These are phyloP conservation scores for Pandion haliaetus DNA, from an alignment of 2,113 vertebrate species.

Conservation along the genomic window DNA sequence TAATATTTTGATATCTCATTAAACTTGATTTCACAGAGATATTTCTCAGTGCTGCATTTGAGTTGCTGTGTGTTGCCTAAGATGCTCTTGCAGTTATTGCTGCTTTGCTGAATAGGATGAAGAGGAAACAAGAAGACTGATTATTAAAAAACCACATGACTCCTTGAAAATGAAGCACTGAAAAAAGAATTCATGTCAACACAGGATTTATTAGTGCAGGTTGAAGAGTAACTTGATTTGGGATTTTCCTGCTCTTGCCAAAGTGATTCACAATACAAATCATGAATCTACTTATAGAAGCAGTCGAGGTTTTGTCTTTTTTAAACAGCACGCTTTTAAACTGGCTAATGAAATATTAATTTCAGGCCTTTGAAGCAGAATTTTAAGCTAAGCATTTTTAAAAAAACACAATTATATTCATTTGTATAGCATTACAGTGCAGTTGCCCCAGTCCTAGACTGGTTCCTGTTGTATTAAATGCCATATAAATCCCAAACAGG, in stretches of 20 bases:
- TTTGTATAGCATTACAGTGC: background rate
- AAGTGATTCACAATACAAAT: conserved; percentile 30
- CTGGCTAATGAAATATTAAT: background rate
- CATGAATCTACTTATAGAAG: background rate
- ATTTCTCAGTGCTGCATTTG: background rate
- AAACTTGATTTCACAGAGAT: conserved; percentile 65
- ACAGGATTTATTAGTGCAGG: conserved; percentile 51
- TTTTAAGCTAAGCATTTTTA: background rate
- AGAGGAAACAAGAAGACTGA: background rate
- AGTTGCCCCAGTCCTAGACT: background rate
- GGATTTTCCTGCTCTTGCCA: conserved; percentile 31
- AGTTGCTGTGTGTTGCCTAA: background rate
- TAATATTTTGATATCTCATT: conserved; percentile 76
- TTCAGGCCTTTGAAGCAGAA: background rate
- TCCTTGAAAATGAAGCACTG: conserved; percentile 50
- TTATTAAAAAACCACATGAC: conserved; percentile 37
- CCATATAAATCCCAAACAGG: background rate
- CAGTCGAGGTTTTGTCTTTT: background rate
- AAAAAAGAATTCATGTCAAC: conserved; percentile 31
- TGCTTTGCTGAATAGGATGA: background rate
- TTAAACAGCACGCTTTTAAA: background rate
- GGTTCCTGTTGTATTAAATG: background rate
- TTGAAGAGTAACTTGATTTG: conserved; percentile 57
- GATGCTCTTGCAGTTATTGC: background rate
- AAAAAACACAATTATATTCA: background rate